A percentile compares a stretch with the other conserved stretches of the same genome.
Evolutionary conservation across 2,888 invertebrate species (phyloP).

Genomic region (Ashinkailepas kermadecensis): DNA sequence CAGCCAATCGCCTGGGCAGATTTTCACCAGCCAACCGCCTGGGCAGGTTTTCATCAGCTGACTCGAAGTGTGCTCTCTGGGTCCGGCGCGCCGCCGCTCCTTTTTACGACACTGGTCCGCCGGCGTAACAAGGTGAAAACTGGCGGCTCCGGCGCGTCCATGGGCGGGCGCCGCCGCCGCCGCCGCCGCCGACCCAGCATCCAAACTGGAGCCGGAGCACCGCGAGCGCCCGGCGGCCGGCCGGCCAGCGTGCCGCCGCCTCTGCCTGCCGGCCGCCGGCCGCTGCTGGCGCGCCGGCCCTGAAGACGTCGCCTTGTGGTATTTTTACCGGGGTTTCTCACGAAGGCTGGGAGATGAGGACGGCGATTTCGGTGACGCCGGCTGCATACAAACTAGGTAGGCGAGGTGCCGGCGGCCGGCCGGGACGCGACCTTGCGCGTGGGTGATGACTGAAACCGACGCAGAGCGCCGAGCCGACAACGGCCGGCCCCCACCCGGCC

Average conservation of each 20-base stretch:
- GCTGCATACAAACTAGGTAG: not conserved
- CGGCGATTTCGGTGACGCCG: not conserved
- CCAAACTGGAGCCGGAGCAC: not conserved
- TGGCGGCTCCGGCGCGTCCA: not conserved
- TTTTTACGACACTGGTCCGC: not conserved
- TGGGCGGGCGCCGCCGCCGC: too few species aligned
- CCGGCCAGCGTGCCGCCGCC: not conserved
- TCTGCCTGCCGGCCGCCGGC: not conserved
- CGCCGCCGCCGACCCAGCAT: too few species aligned
- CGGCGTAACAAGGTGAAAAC: not conserved
- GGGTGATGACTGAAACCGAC: not conserved
- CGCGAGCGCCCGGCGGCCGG: not conserved
- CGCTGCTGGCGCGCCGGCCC: not conserved
- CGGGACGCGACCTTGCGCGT: not conserved
- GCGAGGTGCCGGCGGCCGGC: not conserved
- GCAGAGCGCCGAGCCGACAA: too few species aligned
- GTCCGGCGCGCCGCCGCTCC: not conserved
- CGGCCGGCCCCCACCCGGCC: too few species aligned
- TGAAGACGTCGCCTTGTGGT: not conserved
- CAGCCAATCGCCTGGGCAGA: not conserved
- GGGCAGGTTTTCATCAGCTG: not conserved
- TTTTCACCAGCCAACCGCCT: not conserved
- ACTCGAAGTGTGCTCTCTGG: too few species aligned
- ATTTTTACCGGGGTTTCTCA: constrained; percentile 13
- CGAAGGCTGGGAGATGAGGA: constrained; percentile 2